phyloP scores from a whole-genome alignment of 2,113 vertebrate species.

The Brienomyrus longianalis region DNA sequence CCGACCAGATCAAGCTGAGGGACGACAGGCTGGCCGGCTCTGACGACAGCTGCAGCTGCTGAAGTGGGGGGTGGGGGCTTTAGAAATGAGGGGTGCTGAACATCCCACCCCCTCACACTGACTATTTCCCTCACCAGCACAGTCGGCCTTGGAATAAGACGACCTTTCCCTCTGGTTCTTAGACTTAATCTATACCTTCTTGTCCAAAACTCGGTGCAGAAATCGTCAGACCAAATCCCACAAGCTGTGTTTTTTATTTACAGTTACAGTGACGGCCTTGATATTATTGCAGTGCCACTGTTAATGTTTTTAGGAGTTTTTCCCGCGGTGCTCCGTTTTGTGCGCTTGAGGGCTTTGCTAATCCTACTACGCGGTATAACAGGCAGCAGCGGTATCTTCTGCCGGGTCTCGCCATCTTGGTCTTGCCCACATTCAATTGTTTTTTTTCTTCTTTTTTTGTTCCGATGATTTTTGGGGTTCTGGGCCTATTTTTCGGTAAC shows the following conservation, averaged over 20 bases:
- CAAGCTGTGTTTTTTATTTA: background rate
- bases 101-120: background rate
- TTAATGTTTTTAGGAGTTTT: background rate
- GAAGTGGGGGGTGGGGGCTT: background rate
- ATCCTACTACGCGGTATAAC: background rate
- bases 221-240: background rate
- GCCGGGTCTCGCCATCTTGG: background rate
- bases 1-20: constrained; percentile 39
- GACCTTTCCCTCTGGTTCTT: background rate
- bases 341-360: background rate
- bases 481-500: background rate
- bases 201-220: background rate
- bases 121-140: background rate
- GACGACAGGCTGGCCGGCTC: constrained; percentile 24
- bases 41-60: constrained; percentile 36
- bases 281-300: background rate
- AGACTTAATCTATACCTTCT: background rate
- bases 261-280: background rate
- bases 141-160: background rate
- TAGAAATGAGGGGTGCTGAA: background rate
- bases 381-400: background rate
- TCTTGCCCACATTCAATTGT: background rate
- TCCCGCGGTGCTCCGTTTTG: background rate
- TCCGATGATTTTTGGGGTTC: background rate
- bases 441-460: background rate